Base-by-base conservation (phyloP, 2,113 vertebrate species). In the Salminus brasiliensis region DNA sequence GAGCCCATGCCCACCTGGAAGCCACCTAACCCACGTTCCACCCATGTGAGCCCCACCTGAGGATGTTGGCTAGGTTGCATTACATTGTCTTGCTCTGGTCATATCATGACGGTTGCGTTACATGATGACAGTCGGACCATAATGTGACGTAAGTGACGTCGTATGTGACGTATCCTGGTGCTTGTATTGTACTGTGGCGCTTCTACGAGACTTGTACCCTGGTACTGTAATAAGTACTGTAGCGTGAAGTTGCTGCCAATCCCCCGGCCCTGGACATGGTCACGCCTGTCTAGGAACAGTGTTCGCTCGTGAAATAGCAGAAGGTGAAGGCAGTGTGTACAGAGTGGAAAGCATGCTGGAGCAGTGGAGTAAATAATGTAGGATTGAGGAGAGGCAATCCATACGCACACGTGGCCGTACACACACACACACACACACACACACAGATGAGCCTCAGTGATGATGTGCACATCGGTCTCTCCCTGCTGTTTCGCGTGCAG, bases 401-500 rank as follows among this genome's bases (percentile, higher is more conserved):
- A 78, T 43, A 41, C 72, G 67, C 65, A 55, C 59, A 80, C 52
- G 68, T 55, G 52, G 27, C 41, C 72, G 57, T 77, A 70, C 71
- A 68, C 55, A 62, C 68, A 78, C 36, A 62, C 49, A 49, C 63
- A 74, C 36, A 80, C 25, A 59, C 41, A 55, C 45, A 82, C 47
- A 77, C 70, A 84, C 65, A 29, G 25, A 59, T 41, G 52, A 29
- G 25, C 15, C 43, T 70, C 55, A 41, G 67, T 62, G 69, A 72
- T 76, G 78, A 65, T 73, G 78, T 39, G 57, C 73, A 72, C 63
- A 57, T 74, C 72, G 45, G 78, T 65, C 66, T 80, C 78, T 72
- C 67, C 69, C 74, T 63, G 43, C 77, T 81, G 86, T 88, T 86
- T 80, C 86, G 71, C 66, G 81, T 72, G 89, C 89, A 92, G 77